Conservation (phyloP, 1,140 invertebrate genomes). For the Trinorchestia longiramus region DNA sequence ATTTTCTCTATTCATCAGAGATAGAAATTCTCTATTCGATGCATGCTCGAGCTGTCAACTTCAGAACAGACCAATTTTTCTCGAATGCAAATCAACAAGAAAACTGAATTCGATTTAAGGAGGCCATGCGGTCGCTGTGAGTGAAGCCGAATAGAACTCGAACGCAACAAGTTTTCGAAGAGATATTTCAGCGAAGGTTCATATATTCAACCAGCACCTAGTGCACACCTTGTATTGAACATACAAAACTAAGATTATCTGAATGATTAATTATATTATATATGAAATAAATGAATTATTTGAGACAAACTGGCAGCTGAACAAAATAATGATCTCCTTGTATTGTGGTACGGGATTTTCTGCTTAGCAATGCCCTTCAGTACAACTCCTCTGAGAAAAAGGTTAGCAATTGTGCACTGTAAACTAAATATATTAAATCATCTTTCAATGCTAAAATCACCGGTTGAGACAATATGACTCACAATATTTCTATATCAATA, state of each 20-base stretch:
- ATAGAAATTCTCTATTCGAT: constrained; percentile 42
- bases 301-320: not conserved
- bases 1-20: not conserved
- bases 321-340: not conserved
- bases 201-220: not conserved
- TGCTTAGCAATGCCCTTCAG: not conserved
- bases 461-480: too few species aligned
- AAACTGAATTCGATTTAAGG: constrained; percentile 1
- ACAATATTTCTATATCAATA: too few species aligned
- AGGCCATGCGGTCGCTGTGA: not conserved
- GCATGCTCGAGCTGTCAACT: constrained; percentile 41
- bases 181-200: not conserved
- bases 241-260: not conserved
- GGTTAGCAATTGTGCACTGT: too few species aligned
- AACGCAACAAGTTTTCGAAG: not conserved
- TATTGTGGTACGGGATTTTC: not conserved
- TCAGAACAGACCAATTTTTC: constrained; percentile 14
- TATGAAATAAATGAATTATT: not conserved
- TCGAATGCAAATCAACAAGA: constrained; percentile 18
- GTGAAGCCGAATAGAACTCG: not conserved
- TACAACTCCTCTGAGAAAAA: too few species aligned
- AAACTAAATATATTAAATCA: too few species aligned
- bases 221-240: not conserved
- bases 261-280: not conserved
- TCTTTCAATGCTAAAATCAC: too few species aligned